These are phyloP conservation scores for Saccostrea cuccullata DNA, from an alignment of 1,140 invertebrate species.

Conservation along the genomic window DNA sequence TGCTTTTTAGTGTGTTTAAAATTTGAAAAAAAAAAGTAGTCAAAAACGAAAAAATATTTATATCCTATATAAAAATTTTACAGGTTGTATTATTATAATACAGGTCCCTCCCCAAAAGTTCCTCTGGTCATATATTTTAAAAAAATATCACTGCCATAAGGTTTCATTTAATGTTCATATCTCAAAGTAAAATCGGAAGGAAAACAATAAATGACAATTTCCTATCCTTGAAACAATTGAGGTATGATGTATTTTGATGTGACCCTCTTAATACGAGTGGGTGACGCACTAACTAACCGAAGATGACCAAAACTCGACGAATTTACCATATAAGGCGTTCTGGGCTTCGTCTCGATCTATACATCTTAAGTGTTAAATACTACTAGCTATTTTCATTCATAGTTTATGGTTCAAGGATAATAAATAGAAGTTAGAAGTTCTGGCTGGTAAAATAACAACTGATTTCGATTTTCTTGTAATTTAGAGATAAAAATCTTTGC, in stretches of 20 bases:
- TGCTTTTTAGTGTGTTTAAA: too few relatives aligned
- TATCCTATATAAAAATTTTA: too few relatives aligned
- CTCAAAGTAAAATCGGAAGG: constrained; percentile 19
- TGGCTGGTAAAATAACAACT: too few relatives aligned
- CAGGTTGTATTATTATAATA: too few relatives aligned
- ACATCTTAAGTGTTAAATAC: background rate
- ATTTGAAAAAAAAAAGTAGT: too few relatives aligned
- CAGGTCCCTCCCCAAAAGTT: too few relatives aligned
- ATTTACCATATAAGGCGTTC: background rate
- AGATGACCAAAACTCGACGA: background rate
- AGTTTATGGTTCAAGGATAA: too few relatives aligned
- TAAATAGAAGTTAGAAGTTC: too few relatives aligned
- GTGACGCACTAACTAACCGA: background rate
- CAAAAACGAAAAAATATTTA: too few relatives aligned
- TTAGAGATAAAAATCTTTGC: too few relatives aligned
- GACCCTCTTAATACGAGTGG: background rate
- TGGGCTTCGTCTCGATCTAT: background rate
- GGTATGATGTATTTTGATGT: constrained; percentile 4
- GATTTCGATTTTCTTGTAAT: too few relatives aligned
- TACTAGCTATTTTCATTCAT: too few relatives aligned
- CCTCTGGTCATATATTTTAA: background rate
- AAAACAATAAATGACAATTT: constrained; percentile 17
- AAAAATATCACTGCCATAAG: background rate
- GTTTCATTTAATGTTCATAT: background rate
- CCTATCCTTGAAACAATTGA: constrained; percentile 12